phyloP scores from a whole-genome alignment of 2,888 invertebrate genomes.

The Muschampia plurimacula region DNA sequence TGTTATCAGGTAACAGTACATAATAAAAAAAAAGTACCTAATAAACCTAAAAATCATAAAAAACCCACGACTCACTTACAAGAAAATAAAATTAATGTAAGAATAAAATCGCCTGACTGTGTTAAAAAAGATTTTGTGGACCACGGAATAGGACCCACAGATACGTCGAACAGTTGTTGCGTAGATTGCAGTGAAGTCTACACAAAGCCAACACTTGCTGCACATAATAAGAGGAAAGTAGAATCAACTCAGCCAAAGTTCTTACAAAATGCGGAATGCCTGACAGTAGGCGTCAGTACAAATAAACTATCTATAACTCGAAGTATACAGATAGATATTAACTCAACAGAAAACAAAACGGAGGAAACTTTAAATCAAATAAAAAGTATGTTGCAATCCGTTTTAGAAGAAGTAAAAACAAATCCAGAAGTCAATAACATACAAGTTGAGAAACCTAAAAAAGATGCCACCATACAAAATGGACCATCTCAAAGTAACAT shows the following conservation, averaged over 20 bases:
- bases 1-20: slow-evolving; percentile 47
- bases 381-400: slow-evolving; percentile 70
- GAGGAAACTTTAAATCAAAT: slow-evolving; percentile 71
- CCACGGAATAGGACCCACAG: slow-evolving; percentile 39
- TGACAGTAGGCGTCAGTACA: slow-evolving; percentile 50
- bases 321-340: slow-evolving; percentile 56
- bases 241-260: slow-evolving; percentile 32
- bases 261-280: slow-evolving; percentile 57
- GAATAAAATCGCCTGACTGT: slow-evolving; percentile 10
- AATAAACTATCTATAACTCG: slow-evolving; percentile 48
- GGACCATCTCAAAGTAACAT: slow-evolving; percentile 59
- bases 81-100: slow-evolving; percentile 19
- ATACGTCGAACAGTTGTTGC: slow-evolving; percentile 55
- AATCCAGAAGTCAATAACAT: slow-evolving; percentile 53
- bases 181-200: slow-evolving; percentile 63
- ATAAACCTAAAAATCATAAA: slow-evolving; percentile 36
- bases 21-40: slow-evolving; percentile 45
- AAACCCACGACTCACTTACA: slow-evolving; percentile 22
- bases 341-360: slow-evolving; percentile 55
- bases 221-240: slow-evolving; percentile 20
- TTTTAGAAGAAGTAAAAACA: slow-evolving; percentile 71
- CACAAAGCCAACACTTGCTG: slow-evolving; percentile 47
- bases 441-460: slow-evolving; percentile 54
- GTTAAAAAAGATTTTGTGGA: slow-evolving; percentile 38
- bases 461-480: slow-evolving; percentile 69